These are phyloP conservation scores for Lasioglossum morio DNA, from an alignment of 2,888 invertebrate species.

Conservation along the genomic window DNA sequence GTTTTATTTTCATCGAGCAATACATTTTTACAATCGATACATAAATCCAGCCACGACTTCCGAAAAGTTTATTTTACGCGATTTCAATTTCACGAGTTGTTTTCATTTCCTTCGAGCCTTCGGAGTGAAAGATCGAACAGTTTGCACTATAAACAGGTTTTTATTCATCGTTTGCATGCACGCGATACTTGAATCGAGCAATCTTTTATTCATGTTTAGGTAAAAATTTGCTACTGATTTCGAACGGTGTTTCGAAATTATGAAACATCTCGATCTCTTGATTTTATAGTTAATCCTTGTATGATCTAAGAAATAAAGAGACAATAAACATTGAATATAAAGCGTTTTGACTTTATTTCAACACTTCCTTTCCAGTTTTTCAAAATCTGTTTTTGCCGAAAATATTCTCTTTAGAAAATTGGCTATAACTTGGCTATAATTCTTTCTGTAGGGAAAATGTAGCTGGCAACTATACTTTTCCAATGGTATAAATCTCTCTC, in stretches of 20 bases:
- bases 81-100: background rate
- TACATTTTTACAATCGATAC: background rate
- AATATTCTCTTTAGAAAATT: too few relatives aligned
- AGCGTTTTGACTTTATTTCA: too few relatives aligned
- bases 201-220: background rate
- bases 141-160: background rate
- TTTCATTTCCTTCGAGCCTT: background rate
- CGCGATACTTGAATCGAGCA: background rate
- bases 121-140: background rate
- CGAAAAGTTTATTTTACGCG: constrained; percentile 6
- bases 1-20: background rate
- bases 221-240: background rate
- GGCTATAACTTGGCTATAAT: too few relatives aligned
- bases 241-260: background rate
- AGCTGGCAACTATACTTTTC: too few relatives aligned
- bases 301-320: too few relatives aligned
- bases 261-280: background rate
- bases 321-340: too few relatives aligned
- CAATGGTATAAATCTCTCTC: too few relatives aligned
- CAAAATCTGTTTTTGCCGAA: too few relatives aligned
- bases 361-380: too few relatives aligned
- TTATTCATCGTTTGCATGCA: background rate
- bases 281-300: background rate
- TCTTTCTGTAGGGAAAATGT: too few relatives aligned
- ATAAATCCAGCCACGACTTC: background rate